These are phyloP conservation scores for Clytia hemisphaerica DNA, from an alignment of 30 jellyfish, hydroid and myxozoan genomes.

Conservation along the genomic window DNA sequence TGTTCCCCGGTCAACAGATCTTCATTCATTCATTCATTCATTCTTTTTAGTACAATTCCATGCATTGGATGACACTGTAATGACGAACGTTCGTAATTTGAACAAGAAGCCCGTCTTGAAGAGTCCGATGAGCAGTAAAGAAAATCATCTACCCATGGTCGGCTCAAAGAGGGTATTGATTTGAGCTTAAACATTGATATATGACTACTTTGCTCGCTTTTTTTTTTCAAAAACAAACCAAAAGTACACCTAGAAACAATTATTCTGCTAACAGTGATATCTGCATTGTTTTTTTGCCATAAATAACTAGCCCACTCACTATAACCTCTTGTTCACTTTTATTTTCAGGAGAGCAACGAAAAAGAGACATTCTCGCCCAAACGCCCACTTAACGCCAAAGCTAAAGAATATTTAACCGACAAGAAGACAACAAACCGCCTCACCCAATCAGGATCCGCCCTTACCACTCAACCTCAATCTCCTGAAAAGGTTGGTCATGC, in stretches of 20 bases:
- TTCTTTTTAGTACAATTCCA: conserved; percentile 16
- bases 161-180: too few relatives aligned
- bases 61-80: conserved; percentile 37
- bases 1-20: too few relatives aligned
- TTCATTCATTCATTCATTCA: background rate
- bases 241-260: too few relatives aligned
- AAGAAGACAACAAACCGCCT: background rate
- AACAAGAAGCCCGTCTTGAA: conserved; percentile 5
- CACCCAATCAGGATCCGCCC: background rate
- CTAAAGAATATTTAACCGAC: conserved; percentile 27
- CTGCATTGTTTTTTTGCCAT: too few relatives aligned
- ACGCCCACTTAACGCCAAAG: conserved; percentile 25
- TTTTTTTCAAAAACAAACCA: too few relatives aligned
- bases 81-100: background rate
- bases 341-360: conserved; percentile 24
- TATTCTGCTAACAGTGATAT: too few relatives aligned
- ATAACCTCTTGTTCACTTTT: too few relatives aligned
- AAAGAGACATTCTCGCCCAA: conserved; percentile 19
- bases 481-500: conserved; percentile 38
- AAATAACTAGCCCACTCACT: too few relatives aligned
- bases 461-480: background rate
- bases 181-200: too few relatives aligned
- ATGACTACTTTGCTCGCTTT: too few relatives aligned
- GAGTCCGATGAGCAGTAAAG: conserved; percentile 24
- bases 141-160: too few relatives aligned